Base-by-base conservation (phyloP, 2,797 vertebrate species). In the Neoniphon sammara region DNA sequence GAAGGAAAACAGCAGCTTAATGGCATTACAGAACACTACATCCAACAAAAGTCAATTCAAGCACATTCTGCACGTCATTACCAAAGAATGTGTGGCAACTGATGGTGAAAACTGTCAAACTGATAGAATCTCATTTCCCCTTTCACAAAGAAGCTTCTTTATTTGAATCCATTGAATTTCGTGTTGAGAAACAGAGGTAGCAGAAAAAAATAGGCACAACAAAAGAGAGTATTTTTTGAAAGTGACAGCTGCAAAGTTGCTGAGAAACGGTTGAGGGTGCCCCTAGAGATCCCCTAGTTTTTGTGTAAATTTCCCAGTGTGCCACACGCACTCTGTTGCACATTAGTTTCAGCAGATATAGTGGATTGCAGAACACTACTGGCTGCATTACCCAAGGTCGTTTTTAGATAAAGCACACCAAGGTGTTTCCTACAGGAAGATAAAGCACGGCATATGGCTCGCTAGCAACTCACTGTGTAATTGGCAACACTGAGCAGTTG, bases 291-390 rank as follows among this genome's bases (percentile, higher is more conserved):
- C 25, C 47, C 70, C n/a, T 18, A 54, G 25, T 27, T 53, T 36
- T 27, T 47, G 63, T 55, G 8, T 70, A 80, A 74, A 9, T 42
- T 61, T 84, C 44, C 78, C 18, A n/a, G 12, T 0, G 31, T 3
- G 56, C 81, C 71, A 81, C 78, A 71, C 63, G 68, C 1, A 0
- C 30, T 65, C 14, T 52, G 30, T 34, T 65, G 2, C 17, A 20
- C 17, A 50, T 20, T 50, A 50, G 18, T 9, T 50, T 66, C 66
- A 58, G 58, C 63, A 66, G 66, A 49, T 72, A 15, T 70, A 30
- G 60, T 60, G n/a, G 31, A 23, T 0, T 55, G 64, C 21, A 25
- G 59, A 73, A 27, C 31, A 25, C 31, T 52, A 4, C 1, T 4
- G 44, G 46, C 27, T 44, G 30, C 59, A 47, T 50, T 30, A 57